Evolutionary conservation across 2,888 invertebrate genomes (phyloP).

Genomic region (Acanthopleura granulata): DNA sequence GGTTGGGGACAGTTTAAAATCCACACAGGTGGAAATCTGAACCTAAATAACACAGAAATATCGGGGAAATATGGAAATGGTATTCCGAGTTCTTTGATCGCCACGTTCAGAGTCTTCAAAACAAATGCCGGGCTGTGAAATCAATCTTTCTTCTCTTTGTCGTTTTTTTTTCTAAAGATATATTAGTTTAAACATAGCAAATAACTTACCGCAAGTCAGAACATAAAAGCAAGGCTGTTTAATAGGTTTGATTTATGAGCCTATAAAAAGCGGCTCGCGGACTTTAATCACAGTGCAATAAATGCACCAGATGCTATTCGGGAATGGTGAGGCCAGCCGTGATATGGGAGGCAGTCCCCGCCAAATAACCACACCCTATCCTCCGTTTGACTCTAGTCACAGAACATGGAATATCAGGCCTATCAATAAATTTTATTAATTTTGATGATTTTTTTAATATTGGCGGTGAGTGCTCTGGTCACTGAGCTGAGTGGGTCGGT

Average conservation of each 20-base stretch:
- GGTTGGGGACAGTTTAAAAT: no score
- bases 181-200: neutral
- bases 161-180: neutral
- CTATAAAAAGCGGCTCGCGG: neutral
- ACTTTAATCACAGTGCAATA: conserved; percentile 6
- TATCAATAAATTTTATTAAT: conserved; percentile 8
- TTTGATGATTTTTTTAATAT: conserved; percentile 10
- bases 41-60: no score
- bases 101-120: neutral
- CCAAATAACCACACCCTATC: no score
- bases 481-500: no score
- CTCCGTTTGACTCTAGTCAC: no score
- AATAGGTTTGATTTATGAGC: conserved; percentile 7
- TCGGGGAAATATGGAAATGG: no score
- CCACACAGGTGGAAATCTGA: no score
- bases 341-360: neutral
- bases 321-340: neutral
- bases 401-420: neutral
- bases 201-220: neutral
- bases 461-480: neutral
- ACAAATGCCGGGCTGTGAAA: neutral
- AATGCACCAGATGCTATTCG: conserved; percentile 15
- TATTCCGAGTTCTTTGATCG: neutral
- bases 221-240: neutral
- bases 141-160: neutral